Evolutionary conservation across 2,888 invertebrate genomes (phyloP).

Genomic region (Dichetophora obliterata): DNA sequence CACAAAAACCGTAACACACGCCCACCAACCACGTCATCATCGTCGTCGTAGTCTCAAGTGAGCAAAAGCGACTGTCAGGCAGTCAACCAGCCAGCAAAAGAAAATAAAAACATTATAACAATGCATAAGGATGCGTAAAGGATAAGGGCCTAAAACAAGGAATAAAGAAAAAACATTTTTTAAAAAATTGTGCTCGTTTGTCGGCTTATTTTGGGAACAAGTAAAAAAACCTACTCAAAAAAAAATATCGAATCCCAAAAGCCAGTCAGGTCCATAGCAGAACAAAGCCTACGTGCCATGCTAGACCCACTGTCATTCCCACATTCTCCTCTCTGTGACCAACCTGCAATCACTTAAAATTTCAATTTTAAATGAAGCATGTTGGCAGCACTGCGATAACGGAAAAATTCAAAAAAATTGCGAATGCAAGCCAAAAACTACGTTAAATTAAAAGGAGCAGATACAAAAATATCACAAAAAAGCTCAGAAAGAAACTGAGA

Average conservation of each 20-base stretch:
- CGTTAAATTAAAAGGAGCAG: not conserved
- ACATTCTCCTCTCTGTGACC: not conserved
- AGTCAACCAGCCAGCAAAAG: not conserved
- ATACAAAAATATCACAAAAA: not conserved
- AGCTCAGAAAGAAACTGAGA: not conserved
- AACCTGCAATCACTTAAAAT: conserved; percentile 36
- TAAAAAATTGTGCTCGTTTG: too few relatives aligned
- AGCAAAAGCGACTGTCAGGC: conserved; percentile 2
- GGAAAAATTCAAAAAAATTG: not conserved
- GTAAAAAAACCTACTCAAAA: too few relatives aligned
- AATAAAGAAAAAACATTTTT: too few relatives aligned
- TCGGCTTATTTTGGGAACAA: too few relatives aligned
- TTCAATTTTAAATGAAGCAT: conserved; percentile 40
- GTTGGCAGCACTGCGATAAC: conserved; percentile 32
- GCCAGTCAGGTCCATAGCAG: too few relatives aligned
- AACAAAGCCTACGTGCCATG: too few relatives aligned
- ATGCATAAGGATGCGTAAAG: conserved; percentile 2
- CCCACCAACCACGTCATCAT: not conserved
- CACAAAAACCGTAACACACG: conserved; percentile 28
- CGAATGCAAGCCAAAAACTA: not conserved
- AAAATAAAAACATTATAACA: not conserved
- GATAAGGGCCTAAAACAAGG: conserved; percentile 13
- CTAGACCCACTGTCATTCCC: not conserved
- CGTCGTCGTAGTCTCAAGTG: conserved; percentile 23
- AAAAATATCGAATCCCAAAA: too few relatives aligned